These are phyloP conservation scores for Micrastur ruficollis DNA, from an alignment of 2,797 vertebrate species.

Conservation along the genomic window DNA sequence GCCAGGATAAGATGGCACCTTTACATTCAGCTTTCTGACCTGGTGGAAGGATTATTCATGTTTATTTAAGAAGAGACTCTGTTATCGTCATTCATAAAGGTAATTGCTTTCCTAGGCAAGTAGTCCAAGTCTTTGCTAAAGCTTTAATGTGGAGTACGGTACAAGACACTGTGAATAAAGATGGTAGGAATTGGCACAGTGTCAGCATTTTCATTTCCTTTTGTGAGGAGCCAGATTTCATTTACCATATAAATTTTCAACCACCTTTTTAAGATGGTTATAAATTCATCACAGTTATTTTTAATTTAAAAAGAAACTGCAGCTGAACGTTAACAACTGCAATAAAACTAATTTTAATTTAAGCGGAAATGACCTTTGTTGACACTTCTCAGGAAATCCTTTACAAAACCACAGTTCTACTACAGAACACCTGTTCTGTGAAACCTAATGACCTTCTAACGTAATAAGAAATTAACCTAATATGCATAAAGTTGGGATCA, in stretches of 20 bases:
- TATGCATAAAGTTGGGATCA: background rate
- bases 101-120: slow-evolving; percentile 27
- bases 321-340: background rate
- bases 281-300: background rate
- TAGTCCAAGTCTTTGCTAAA: background rate
- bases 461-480: background rate
- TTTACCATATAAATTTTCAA: slow-evolving; percentile 16
- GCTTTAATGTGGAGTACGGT: slow-evolving; percentile 12
- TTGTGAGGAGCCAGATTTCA: background rate
- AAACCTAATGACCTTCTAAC: background rate
- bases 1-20: background rate
- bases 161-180: slow-evolving; percentile 23
- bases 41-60: slow-evolving; percentile 5
- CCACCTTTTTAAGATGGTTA: background rate
- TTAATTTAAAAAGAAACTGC: background rate
- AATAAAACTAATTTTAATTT: slow-evolving; percentile 1
- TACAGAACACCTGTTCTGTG: background rate
- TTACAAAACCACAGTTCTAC: background rate
- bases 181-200: background rate
- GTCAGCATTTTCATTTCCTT: slow-evolving; percentile 26
- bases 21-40: background rate
- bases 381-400: slow-evolving; percentile 1
- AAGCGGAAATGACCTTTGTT: background rate
- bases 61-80: slow-evolving; percentile 32
- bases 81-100: slow-evolving; percentile 12